These are phyloP conservation scores for Tragelaphus imberbis DNA, from an alignment of 2,113 vertebrate species.

Conservation along the genomic window DNA sequence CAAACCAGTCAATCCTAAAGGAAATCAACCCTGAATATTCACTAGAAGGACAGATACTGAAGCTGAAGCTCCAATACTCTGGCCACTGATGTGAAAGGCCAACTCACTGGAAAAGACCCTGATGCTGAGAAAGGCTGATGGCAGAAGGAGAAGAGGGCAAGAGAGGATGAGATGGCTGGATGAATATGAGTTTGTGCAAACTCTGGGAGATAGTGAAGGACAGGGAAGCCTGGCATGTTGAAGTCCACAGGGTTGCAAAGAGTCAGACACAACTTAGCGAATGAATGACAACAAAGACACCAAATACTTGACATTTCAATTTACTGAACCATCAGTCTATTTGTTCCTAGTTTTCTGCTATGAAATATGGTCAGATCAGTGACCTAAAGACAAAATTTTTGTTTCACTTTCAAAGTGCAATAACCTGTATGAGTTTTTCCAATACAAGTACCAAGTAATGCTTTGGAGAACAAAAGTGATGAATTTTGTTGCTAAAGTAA, in stretches of 20 bases:
- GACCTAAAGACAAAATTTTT: not conserved
- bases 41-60: not conserved
- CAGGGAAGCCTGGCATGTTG: not conserved
- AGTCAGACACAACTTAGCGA: not conserved
- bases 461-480: slow-evolving; percentile 16
- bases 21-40: not conserved
- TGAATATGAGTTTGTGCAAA: not conserved
- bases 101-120: not conserved
- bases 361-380: not conserved
- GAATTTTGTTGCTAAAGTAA: not conserved
- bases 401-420: slow-evolving; percentile 3
- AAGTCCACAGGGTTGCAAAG: not conserved
- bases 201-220: not conserved
- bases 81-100: not conserved
- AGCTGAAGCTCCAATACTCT: not conserved
- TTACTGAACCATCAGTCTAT: not conserved
- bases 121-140: not conserved
- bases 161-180: not conserved
- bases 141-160: not conserved
- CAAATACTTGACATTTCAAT: not conserved
- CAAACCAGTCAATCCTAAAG: not conserved
- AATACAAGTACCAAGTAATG: not conserved
- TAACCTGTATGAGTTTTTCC: not conserved
- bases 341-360: not conserved
- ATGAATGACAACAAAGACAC: not conserved